Evolutionary conservation across 2,888 invertebrate species (phyloP), one percentile per base, ranked within the genome.

Genomic region (Prosopocoilus inquinatus): DNA sequence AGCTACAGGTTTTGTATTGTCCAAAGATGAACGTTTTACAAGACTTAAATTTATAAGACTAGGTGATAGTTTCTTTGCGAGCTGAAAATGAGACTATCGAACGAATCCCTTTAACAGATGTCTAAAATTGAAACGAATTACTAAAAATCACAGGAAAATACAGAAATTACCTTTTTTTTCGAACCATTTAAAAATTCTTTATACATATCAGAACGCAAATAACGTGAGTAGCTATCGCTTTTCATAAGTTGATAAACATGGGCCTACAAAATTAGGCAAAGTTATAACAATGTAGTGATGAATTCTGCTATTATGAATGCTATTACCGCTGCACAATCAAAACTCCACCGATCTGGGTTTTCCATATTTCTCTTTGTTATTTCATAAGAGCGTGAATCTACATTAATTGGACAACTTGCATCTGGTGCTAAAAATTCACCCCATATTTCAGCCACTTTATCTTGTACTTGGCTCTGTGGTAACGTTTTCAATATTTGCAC

Each of bases 161-260:
- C 5, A 33, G 20, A 48, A 49, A 72, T 75, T 81, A 96, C 95
- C 90, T 97, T 97, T 81, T 97, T 97, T 81, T 96, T 94, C 63
- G 95, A 92, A 64, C 94, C 94, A 76, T 91, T 95, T 59, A 97
- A 81, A 74, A 91, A 94, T 68, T 97, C 97, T 83, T 96, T 96
- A 80, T 98, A 99, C 91, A 96, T 94, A 68, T 98, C 98, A 1
- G 97, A 98, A 63, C 99, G 88, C 50, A 99, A 82, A 75, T 98
- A 99, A 66, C 99, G 85, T 51, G 96, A 96, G 75, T 99, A 99
- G 73, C 96, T 96, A 80, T 99, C 99, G 64, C 94, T 96, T 76
- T 98, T 98, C 99, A 99, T 99, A 67, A 99, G 82, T 73, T 97
- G 96, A 78, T 97, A 99, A 36, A 99, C 97, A 79, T 99, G 99